Base-by-base conservation (phyloP, 2,797 vertebrate species). In the Crypturellus tataupa region DNA sequence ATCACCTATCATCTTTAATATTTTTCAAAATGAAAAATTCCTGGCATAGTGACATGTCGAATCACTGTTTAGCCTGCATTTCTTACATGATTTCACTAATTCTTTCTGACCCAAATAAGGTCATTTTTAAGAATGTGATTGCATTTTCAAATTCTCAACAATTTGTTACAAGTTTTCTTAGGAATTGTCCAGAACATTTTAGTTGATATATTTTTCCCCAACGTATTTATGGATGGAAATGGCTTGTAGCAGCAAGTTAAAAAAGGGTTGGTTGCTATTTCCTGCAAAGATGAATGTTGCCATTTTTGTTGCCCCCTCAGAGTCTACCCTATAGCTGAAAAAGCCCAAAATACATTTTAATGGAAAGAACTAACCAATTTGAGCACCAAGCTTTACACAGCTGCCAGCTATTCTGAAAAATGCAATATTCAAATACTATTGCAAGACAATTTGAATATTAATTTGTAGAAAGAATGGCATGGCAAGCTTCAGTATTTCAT, bases 121-220 rank as follows among this genome's bases (percentile, higher is more conserved):
- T 44, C 39, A 76, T 75, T 65, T 82, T 83, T 89, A 47, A 87
- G 87, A 35, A 81, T 40, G 31, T 20, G 7, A 63, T 65, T 17
- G 21, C 11, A 53, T 58, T 59, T 83, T 85, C 67, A 2, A 3
- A 10, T 63, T 63, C 80, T 49, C 49, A 90, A 88, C 55, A 80
- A 93, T 91, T n/a, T 31, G 6, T 21, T 24, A 25, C 47, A 49
- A 47, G 19, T 93, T 96, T 77, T 67, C 86, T 91, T 91, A 53
- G 25, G 79, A 96, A 94, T 59, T 42, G 65, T 27, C 23, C 4
- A 31, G 51, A 81, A 86, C 47, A 68, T 75, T 94, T 59, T 77
- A 84, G 96, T 95, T 90, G 80, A 83, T 37, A 85, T 65, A 77
- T 87, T 95, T n/a, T 78, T 33, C 51, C 62, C 62, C 79, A 62